A percentile compares a stretch with the other conserved stretches of the same genome.
These are phyloP conservation scores for Rhorus exstirpatorius DNA, from an alignment of 2,888 invertebrate species.

Conservation along the genomic window DNA sequence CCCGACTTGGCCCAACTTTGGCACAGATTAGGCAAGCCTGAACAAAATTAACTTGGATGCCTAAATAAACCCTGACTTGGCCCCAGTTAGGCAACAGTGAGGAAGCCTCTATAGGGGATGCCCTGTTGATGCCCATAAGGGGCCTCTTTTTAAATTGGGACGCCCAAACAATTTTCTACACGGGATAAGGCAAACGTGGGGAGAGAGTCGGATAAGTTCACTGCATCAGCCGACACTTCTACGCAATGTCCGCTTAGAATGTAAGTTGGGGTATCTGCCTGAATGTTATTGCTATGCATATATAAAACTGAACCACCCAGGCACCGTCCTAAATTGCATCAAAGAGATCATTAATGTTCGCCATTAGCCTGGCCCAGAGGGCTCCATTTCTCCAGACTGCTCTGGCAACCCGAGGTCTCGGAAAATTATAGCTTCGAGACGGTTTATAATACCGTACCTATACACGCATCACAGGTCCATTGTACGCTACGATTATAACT, in stretches of 20 bases:
- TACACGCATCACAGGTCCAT: conserved; percentile 9
- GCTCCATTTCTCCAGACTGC: conserved; percentile 21
- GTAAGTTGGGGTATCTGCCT: neutral
- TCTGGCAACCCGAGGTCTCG: conserved; percentile 27
- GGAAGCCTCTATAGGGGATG: too few species aligned
- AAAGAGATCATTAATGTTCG: conserved; percentile 69
- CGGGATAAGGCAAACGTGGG: too few species aligned
- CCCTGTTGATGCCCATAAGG: too few species aligned
- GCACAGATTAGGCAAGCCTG: too few species aligned
- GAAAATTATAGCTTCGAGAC: conserved; percentile 41
- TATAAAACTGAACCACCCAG: conserved; percentile 14
- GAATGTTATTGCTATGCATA: neutral
- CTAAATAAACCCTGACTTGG: too few species aligned
- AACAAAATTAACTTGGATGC: too few species aligned
- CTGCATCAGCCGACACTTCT: neutral
- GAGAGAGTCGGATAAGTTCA: neutral
- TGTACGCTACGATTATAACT: neutral
- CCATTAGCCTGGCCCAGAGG: conserved; percentile 52
- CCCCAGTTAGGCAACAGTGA: too few species aligned
- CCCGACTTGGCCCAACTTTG: too few species aligned
- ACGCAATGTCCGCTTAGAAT: neutral
- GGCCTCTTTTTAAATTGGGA: too few species aligned
- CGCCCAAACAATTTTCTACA: too few species aligned
- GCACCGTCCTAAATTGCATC: conserved; percentile 63
- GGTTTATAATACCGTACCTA: conserved; percentile 39